Percentiles rank a stretch among this genome's conserved stretches.
phyloP scores from a whole-genome alignment of 2,113 vertebrate genomes.

The Lamprologus callipterus region DNA sequence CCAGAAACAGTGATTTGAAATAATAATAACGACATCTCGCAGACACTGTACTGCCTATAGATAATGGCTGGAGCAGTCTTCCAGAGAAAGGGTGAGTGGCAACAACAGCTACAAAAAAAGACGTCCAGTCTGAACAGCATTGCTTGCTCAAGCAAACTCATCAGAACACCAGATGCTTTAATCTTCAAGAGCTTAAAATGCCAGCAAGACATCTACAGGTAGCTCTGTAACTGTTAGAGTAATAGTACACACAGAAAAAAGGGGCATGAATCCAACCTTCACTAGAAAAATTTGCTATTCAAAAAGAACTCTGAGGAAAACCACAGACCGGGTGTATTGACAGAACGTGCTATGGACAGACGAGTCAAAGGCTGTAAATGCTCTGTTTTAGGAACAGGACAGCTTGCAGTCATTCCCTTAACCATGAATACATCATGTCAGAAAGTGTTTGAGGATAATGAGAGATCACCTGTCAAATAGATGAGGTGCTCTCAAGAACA shows the following conservation, averaged over 20 bases:
- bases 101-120: neutral
- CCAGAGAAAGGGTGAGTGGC: neutral
- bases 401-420: neutral
- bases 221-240: neutral
- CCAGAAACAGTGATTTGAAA: neutral
- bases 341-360: neutral
- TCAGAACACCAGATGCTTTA: neutral
- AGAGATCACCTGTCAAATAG: neutral
- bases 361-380: neutral
- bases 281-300: neutral
- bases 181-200: neutral
- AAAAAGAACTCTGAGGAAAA: neutral
- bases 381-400: neutral
- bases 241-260: neutral
- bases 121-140: neutral
- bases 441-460: neutral
- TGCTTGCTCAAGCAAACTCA: neutral
- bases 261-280: neutral
- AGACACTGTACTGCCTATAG: rapidly evolving
- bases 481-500: neutral
- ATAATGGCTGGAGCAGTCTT: neutral
- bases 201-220: neutral
- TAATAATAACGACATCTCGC: neutral
- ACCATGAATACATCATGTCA: neutral
- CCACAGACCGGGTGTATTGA: neutral